These are phyloP conservation scores for Rhynchonycteris naso DNA, from an alignment of 2,797 vertebrate genomes.

Conservation along the genomic window DNA sequence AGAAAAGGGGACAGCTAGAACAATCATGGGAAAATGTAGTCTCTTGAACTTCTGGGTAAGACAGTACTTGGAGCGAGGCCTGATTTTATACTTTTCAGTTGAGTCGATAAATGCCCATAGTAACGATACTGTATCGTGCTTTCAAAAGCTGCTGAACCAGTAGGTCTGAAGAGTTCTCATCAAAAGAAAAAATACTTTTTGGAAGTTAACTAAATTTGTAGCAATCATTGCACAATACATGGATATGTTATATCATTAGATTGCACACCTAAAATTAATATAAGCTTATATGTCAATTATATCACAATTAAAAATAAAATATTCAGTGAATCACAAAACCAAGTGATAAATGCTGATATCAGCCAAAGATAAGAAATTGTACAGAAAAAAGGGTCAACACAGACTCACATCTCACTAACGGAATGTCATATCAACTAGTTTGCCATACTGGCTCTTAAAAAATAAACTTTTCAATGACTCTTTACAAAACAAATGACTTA, in stretches of 20 bases:
- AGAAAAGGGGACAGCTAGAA: not conserved
- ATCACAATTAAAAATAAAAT: not conserved
- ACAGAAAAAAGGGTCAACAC: not conserved
- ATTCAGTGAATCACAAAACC: not conserved
- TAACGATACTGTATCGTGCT: not conserved
- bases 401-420: not conserved
- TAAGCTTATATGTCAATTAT: not conserved
- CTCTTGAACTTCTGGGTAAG: conserved; percentile 43
- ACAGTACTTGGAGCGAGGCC: not conserved
- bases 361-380: not conserved
- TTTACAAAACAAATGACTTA: not conserved
- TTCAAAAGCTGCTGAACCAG: not conserved
- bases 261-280: not conserved
- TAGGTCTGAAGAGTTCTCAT: not conserved
- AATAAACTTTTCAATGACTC: not conserved
- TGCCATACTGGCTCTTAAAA: not conserved
- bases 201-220: not conserved
- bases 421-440: not conserved
- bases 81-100: conserved; percentile 56
- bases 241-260: not conserved
- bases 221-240: not conserved
- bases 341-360: not conserved
- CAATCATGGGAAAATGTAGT: not conserved
- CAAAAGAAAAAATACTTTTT: not conserved
- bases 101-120: conserved; percentile 9